phyloP scores from a whole-genome alignment of 2,797 vertebrate species.

The Discoglossus pictus region DNA sequence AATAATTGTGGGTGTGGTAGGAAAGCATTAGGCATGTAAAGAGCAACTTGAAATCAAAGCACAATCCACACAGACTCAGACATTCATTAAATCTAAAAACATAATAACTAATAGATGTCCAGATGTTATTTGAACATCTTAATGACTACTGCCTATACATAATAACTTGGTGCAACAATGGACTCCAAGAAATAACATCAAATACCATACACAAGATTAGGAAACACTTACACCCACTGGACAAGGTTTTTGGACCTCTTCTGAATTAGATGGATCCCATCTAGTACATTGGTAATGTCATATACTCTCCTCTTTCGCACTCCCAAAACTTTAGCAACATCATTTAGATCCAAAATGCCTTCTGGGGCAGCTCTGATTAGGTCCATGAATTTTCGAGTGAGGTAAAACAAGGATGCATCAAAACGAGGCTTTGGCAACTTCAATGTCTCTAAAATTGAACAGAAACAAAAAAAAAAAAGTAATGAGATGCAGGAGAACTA shows the following conservation, averaged over 20 bases:
- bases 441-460: slow-evolving; percentile 57
- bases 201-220: too few relatives aligned
- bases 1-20: too few relatives aligned
- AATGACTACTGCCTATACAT: too few relatives aligned
- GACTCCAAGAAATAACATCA: too few relatives aligned
- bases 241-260: slow-evolving; percentile 82
- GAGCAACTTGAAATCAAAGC: too few relatives aligned
- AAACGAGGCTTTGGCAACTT: slow-evolving; percentile 64
- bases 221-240: slow-evolving; percentile 87
- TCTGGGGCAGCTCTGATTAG: slow-evolving; percentile 75
- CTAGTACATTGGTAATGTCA: slow-evolving; percentile 87
- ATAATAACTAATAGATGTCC: too few relatives aligned
- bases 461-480: neutral
- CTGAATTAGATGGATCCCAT: slow-evolving; percentile 79
- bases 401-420: slow-evolving; percentile 75
- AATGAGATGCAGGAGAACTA: neutral
- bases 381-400: slow-evolving; percentile 85
- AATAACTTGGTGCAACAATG: too few relatives aligned
- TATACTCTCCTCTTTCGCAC: slow-evolving; percentile 82
- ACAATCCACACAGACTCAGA: too few relatives aligned
- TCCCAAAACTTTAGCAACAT: slow-evolving; percentile 71
- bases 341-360: slow-evolving; percentile 81
- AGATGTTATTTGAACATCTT: too few relatives aligned
- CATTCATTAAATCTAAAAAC: too few relatives aligned
- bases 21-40: too few relatives aligned